Conservation (phyloP, 2,113 vertebrate species). For the Balaenoptera acutorostrata region DNA sequence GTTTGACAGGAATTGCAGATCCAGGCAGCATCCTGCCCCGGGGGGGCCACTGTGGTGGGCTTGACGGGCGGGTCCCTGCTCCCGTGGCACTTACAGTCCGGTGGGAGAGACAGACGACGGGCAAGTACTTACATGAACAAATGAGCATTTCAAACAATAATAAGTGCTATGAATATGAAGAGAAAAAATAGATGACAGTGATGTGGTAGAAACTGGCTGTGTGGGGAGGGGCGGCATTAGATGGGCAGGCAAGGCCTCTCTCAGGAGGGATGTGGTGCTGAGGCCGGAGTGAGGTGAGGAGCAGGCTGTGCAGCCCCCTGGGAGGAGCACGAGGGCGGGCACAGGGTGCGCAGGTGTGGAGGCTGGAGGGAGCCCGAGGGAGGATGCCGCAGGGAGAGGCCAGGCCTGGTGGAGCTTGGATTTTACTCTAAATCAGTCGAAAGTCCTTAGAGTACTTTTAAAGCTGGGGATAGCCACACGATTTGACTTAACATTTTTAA, state of each 20-base stretch:
- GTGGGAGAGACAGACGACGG: neutral
- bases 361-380: no score
- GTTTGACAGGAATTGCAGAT: neutral
- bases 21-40: neutral
- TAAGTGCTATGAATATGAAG: neutral
- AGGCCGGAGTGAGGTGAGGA: neutral
- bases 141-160: neutral
- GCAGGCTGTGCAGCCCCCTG: fast-evolving
- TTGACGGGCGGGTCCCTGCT: neutral
- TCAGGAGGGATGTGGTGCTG: neutral
- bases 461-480: neutral
- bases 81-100: no score
- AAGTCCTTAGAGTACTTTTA: neutral
- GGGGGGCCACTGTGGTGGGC: neutral
- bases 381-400: neutral
- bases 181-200: neutral
- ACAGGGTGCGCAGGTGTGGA: no score
- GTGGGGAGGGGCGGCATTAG: no score
- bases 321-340: neutral
- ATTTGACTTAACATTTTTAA: neutral
- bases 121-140: neutral
- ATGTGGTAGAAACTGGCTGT: neutral
- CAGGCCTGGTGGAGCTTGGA: neutral
- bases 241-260: neutral
- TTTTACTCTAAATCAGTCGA: neutral